These are phyloP conservation scores for Magallana gigas DNA, from an alignment of 1,140 invertebrate genomes.

Conservation along the genomic window DNA sequence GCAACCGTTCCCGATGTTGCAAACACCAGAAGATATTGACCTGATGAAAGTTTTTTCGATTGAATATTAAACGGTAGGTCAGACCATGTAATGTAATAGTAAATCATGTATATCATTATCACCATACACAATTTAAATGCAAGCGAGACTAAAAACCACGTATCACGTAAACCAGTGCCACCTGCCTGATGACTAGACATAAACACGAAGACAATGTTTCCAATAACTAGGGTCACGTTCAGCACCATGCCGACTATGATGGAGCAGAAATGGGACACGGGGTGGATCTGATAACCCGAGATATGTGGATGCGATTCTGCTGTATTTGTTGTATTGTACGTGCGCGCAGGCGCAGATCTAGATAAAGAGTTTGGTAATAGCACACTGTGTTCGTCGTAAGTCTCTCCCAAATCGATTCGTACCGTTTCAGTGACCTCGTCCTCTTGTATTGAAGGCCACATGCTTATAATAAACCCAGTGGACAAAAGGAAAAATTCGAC, in stretches of 20 bases:
- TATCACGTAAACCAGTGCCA: background rate
- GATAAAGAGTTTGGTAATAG: background rate
- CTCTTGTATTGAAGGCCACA: constrained; percentile 37
- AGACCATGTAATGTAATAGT: background rate
- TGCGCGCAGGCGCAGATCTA: too few relatives aligned
- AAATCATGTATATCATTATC: constrained; percentile 2
- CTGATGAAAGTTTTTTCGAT: constrained; percentile 23
- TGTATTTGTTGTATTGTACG: background rate
- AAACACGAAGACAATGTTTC: constrained; percentile 13
- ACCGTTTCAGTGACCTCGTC: background rate
- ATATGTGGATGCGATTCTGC: background rate
- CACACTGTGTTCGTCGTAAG: background rate
- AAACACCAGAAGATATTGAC: constrained; percentile 30
- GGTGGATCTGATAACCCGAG: background rate
- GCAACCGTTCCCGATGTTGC: constrained; percentile 26
- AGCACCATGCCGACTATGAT: constrained; percentile 12
- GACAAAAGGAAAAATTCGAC: constrained; percentile 24
- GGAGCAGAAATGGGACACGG: constrained; percentile 20
- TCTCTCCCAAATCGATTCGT: background rate
- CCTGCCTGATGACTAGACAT: background rate
- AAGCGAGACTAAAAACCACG: background rate
- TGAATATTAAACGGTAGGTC: background rate
- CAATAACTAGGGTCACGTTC: constrained; percentile 32
- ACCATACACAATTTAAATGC: background rate
- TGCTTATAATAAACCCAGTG: constrained; percentile 31